Evolutionary conservation across 2,888 invertebrate species (phyloP).

Genomic region (Oconnorella tubifera): DNA sequence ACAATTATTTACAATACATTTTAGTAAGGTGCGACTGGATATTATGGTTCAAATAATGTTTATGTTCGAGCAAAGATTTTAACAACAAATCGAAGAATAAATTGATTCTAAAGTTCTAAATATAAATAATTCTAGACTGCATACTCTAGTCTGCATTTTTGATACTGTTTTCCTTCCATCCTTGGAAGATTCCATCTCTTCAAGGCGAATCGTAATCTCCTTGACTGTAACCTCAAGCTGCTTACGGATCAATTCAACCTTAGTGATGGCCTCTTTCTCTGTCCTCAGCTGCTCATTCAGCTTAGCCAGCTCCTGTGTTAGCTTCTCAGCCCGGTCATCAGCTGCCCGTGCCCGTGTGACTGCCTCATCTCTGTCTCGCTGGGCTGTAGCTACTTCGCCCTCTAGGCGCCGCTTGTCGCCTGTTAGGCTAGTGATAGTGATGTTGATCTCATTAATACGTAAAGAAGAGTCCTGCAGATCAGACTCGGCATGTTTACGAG

Average conservation of each 20-base stretch:
- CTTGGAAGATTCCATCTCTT: slow-evolving; percentile 29
- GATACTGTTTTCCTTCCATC: slow-evolving; percentile 28
- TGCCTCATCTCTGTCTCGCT: slow-evolving; percentile 15
- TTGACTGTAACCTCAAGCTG: slow-evolving; percentile 45
- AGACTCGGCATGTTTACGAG: slow-evolving; percentile 19
- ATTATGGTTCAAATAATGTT: too few relatives aligned
- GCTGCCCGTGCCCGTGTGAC: slow-evolving; percentile 9
- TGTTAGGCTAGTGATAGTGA: slow-evolving; percentile 20
- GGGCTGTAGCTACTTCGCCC: slow-evolving; percentile 7
- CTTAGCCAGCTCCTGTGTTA: slow-evolving; percentile 10
- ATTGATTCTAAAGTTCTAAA: too few relatives aligned
- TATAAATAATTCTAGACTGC: too few relatives aligned
- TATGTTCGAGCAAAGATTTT: too few relatives aligned
- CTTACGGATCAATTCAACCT: slow-evolving; percentile 53
- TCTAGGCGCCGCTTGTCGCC: slow-evolving; percentile 19
- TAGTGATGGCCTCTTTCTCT: slow-evolving; percentile 10
- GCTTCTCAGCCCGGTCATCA: slow-evolving; percentile 19
- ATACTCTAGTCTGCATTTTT: slow-evolving; percentile 30
- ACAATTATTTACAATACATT: too few relatives aligned
- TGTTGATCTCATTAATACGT: slow-evolving; percentile 22
- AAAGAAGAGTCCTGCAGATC: slow-evolving; percentile 16
- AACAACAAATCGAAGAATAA: too few relatives aligned
- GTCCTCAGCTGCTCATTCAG: slow-evolving; percentile 16
- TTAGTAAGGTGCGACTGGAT: too few relatives aligned
- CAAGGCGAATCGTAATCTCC: slow-evolving; percentile 32